phyloP scores from a whole-genome alignment of 1,140 invertebrate species.

The Wiebesia pumilae region DNA sequence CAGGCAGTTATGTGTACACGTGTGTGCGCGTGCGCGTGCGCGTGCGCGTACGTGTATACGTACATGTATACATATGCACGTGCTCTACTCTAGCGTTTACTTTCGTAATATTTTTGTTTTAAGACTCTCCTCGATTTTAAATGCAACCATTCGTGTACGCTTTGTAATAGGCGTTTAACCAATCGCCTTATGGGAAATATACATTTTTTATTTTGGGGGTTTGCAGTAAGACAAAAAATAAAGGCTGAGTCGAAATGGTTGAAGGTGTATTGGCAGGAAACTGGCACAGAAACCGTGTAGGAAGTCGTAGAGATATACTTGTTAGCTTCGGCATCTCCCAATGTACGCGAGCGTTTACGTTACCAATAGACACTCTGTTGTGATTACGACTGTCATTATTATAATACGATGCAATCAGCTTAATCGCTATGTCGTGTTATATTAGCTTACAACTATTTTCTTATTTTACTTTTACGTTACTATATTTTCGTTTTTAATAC shows the following conservation, averaged over 20 bases:
- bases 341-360: not conserved
- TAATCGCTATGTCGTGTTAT: slow-evolving; percentile 44
- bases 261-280: slow-evolving; percentile 35
- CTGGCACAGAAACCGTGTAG: slow-evolving; percentile 9
- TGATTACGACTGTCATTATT: slow-evolving; percentile 49
- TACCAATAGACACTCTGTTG: slow-evolving; percentile 34
- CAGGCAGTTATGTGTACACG: not conserved
- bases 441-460: slow-evolving; percentile 34
- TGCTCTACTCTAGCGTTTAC: slow-evolving; percentile 19
- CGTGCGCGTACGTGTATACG: not conserved
- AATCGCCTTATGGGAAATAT: slow-evolving; percentile 47
- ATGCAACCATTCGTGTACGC: not conserved
- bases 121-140: not conserved
- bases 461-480: slow-evolving; percentile 28
- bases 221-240: not conserved
- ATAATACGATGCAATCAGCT: slow-evolving; percentile 47
- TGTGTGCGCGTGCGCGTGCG: not conserved
- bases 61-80: not conserved
- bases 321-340: slow-evolving; percentile 9
- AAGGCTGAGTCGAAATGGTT: slow-evolving; percentile 16
- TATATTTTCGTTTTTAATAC: slow-evolving; percentile 14
- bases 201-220: slow-evolving; percentile 40
- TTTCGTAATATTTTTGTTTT: slow-evolving; percentile 48
- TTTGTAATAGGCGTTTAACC: slow-evolving; percentile 34
- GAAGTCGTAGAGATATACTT: slow-evolving; percentile 41